Conservation (phyloP, 2,888 invertebrate genomes). For the Andrena marginata region DNA sequence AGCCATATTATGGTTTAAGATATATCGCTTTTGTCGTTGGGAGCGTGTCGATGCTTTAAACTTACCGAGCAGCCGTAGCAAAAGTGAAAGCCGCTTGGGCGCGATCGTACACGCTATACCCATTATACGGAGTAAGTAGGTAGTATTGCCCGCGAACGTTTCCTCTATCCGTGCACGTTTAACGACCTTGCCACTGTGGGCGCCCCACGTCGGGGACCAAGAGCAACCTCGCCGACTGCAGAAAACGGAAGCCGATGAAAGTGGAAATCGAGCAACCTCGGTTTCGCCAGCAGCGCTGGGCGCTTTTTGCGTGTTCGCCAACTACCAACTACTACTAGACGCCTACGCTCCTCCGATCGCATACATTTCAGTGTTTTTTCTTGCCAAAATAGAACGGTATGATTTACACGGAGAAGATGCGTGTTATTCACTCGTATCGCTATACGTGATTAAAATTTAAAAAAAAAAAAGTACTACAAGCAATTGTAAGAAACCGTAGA, state of each 20-base stretch:
- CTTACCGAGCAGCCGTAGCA: constrained; percentile 62
- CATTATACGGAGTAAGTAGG: neutral
- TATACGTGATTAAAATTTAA: too few relatives aligned
- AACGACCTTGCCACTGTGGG: constrained; percentile 79
- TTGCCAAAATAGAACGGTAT: too few relatives aligned
- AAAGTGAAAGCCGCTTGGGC: constrained; percentile 73
- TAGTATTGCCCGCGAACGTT: constrained; percentile 46
- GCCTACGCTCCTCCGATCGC: neutral
- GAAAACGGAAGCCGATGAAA: constrained; percentile 68
- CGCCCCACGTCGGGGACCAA: constrained; percentile 41
- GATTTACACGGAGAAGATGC: neutral
- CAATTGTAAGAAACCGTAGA: constrained; percentile 58
- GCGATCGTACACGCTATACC: constrained; percentile 41
- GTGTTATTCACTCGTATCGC: too few relatives aligned
- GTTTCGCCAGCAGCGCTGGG: neutral
- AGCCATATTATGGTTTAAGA: neutral
- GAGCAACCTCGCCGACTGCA: neutral
- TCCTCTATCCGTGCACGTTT: constrained; percentile 56
- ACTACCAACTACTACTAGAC: neutral
- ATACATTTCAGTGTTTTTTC: too few relatives aligned
- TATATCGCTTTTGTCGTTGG: neutral
- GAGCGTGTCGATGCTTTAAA: constrained; percentile 44
- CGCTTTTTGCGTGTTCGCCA: neutral
- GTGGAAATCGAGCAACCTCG: constrained; percentile 46
- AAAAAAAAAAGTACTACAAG: neutral